Percentiles rank a stretch among this genome's conserved stretches.
Conservation (phyloP, 2,113 vertebrate genomes). For the Motacilla alba region DNA sequence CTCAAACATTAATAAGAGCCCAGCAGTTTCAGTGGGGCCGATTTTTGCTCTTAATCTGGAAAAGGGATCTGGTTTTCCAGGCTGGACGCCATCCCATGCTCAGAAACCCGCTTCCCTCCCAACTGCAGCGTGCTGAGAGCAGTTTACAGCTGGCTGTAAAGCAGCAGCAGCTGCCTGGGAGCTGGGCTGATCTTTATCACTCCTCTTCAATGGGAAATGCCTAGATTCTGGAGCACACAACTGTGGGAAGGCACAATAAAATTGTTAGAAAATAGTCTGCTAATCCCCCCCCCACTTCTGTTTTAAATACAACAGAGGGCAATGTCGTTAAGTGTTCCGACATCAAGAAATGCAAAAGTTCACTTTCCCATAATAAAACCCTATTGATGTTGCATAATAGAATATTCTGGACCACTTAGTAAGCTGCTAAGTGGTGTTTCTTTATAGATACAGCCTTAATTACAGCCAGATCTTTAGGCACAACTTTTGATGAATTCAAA, state of each 20-base stretch:
- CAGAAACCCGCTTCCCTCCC: background rate
- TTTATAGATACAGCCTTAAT: conserved; percentile 32
- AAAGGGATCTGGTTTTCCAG: background rate
- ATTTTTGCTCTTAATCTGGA: background rate
- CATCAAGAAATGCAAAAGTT: conserved; percentile 11
- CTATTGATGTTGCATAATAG: background rate
- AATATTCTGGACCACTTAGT: background rate
- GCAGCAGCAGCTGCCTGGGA: background rate
- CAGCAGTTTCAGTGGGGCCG: background rate
- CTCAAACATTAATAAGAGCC: background rate
- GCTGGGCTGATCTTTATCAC: conserved; percentile 8
- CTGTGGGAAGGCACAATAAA: conserved; percentile 43
- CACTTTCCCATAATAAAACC: conserved; percentile 31
- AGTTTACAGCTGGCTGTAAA: conserved; percentile 3
- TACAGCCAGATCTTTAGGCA: conserved; percentile 10
- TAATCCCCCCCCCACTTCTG: background rate
- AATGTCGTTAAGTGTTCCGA: background rate
- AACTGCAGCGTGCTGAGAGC: background rate
- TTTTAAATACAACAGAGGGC: conserved; percentile 1
- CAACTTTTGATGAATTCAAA: background rate
- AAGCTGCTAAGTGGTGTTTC: background rate
- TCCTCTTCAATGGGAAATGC: background rate
- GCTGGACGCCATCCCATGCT: background rate
- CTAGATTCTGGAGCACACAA: background rate
- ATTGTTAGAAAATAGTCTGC: background rate